Evolutionary conservation across 2,113 vertebrate genomes (phyloP), one percentile per base, ranked within the genome.

Genomic region (Bambusicola thoracicus): DNA sequence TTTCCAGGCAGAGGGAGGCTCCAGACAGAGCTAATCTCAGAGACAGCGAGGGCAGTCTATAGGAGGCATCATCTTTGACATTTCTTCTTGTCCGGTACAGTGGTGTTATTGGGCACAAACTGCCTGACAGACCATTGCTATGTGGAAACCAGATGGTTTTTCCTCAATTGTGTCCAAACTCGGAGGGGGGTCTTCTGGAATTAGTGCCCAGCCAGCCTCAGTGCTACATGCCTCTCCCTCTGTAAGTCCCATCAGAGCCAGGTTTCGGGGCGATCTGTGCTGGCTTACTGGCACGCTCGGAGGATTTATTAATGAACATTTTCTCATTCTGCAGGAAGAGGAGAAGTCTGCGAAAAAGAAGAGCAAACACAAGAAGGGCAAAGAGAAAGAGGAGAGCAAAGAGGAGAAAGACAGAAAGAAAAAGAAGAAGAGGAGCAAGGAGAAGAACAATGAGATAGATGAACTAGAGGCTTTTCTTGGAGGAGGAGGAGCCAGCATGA

Each of bases 401-500:
- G 98, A 98, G 12, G 98, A 98, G 76, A 98, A 98, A 38, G 98
- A 98, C 76, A 98, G 98, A 40, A 98, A 97, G 84, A 98, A 97
- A 94, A 98, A 98, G 80, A 98, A 98, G 83, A 97, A 98, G 43
- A 95, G 97, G 5, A 95, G 97, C 90, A 94, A 93, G 83, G 99
- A 98, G 96, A 98, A 98, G 90, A 95, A 95, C 3, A 98, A 93
- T 0, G 97, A 98, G 0, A 96, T 98, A 44, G 98, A 98, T 13
- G 99, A 99, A 96, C 97, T 99, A 95, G 99, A 99, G 96, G 98
- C 99, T 90, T 99, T 99, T 88, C 97, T 99, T 87, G 98, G 99
- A 0, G 98, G 98, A 11, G 94, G 96, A 49, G 98, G 97, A 38
- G 96, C 90, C 2, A 86, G 93, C 4, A 2, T 77, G 38, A 22